Evolutionary conservation across 2,888 invertebrate species (phyloP), one percentile per base, ranked within the genome.

Genomic region (Stenurella melanura): DNA sequence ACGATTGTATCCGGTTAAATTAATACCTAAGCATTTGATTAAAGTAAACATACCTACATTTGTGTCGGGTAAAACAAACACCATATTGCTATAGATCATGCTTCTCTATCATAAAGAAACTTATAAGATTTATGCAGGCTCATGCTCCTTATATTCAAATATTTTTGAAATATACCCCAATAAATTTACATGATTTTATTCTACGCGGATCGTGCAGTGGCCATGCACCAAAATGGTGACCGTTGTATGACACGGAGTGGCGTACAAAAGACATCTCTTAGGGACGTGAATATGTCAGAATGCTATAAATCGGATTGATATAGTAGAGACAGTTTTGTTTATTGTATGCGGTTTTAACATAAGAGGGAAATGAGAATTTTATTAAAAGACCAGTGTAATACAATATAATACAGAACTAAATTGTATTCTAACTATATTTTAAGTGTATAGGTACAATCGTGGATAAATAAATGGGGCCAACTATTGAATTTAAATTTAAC

Each of bases 241-340:
- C 54, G 54, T 30, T 42, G 11, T 21, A 21, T 63, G 63, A 26
- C 54, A 15, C 30, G 38, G 11, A 58, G n/a, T 63, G 61, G 63
- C 34, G 60, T 67, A 67, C 69, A 50, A 70, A 30, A 75, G 18
- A 69, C 56, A 64, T 70, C 70, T 74, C 57, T 19, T 30, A 15
- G n/a, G 42, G 67, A 61, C 73, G 78, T 71, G 64, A 75, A 77
- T 75, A 69, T 80, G 80, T 80, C 80, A 80, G 77, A 73, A 74
- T 69, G 71, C 78, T 21, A 76, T 75, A 76, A 77, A 78, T 60
- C 60, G 75, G 80, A 78, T 78, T 80, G 78, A 80, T 80, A 77
- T 77, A 80, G 74, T 77, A 73, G 78, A 70, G 76, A 75, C 73
- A 76, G 74, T 77, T 78, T 78, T 78, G 76, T 80, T 80, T 80